Evolutionary conservation across 2,888 invertebrate genomes (phyloP).

Genomic region (Cetonia aurata): DNA sequence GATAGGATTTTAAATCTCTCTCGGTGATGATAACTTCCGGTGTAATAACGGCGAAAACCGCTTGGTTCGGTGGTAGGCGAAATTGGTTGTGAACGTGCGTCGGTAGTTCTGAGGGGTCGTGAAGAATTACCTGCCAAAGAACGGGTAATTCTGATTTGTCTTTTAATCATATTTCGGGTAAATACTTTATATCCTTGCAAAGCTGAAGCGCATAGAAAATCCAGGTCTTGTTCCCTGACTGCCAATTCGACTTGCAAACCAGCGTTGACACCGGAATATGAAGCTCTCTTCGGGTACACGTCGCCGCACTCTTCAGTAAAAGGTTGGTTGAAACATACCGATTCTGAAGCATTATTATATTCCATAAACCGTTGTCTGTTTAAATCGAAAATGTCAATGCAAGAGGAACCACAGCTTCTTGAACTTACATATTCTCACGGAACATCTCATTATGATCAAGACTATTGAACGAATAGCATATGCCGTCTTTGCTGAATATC

Average conservation of each 20-base stretch:
- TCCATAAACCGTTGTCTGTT: constrained; percentile 15
- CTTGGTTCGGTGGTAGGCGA: constrained; percentile 77
- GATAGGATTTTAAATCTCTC: constrained; percentile 73
- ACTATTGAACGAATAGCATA: constrained; percentile 79
- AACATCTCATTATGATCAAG: constrained; percentile 68
- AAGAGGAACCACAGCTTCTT: background rate
- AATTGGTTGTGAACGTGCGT: constrained; percentile 78
- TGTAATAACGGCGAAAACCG: constrained; percentile 78
- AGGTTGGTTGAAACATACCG: constrained; percentile 72
- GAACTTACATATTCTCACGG: constrained; percentile 16
- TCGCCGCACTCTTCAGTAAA: constrained; percentile 72
- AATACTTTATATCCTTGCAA: constrained; percentile 80
- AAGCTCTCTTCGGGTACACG: constrained; percentile 77
- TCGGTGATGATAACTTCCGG: constrained; percentile 84
- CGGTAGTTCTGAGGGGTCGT: constrained; percentile 78
- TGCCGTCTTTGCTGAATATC: constrained; percentile 77
- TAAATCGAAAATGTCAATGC: background rate
- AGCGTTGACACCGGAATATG: constrained; percentile 76
- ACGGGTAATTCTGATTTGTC: too few species aligned
- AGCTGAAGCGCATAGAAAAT: constrained; percentile 78
- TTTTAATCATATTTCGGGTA: too few species aligned
- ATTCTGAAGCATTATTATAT: constrained; percentile 26
- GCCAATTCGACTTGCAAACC: constrained; percentile 76
- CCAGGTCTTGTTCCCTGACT: constrained; percentile 73
- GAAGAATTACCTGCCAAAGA: constrained; percentile 74